Evolutionary conservation across 2,113 vertebrate species (phyloP).

Genomic region (Pedionomus torquatus): DNA sequence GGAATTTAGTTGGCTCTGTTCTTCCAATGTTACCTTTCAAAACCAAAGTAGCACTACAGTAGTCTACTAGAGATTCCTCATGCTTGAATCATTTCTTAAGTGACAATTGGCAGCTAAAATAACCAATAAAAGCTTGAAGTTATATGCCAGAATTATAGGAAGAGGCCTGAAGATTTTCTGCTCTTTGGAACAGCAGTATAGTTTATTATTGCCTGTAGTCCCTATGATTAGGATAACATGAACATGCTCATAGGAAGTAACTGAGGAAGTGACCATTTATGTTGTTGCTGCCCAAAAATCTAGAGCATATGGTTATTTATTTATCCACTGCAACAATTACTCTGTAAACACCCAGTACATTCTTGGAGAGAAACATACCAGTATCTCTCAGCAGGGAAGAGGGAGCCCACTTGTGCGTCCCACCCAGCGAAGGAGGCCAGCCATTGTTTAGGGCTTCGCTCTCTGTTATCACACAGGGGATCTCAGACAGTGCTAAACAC

Average conservation of each 20-base stretch:
- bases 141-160: not conserved
- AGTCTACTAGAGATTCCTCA: not conserved
- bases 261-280: constrained; percentile 24
- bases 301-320: constrained; percentile 29
- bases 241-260: not conserved
- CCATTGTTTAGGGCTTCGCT: not conserved
- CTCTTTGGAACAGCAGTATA: not conserved
- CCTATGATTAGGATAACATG: not conserved
- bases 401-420: not conserved
- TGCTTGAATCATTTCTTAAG: not conserved
- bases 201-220: not conserved
- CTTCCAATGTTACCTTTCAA: not conserved
- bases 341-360: not conserved
- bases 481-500: not conserved
- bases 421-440: not conserved
- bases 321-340: constrained; percentile 44
- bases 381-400: constrained; percentile 16
- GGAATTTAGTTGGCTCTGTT: not conserved
- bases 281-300: not conserved
- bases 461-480: not conserved
- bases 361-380: not conserved
- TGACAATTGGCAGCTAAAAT: not conserved
- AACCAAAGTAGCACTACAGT: not conserved
- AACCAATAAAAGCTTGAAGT: not conserved
- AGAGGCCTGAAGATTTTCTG: not conserved